Percentiles rank a stretch among this genome's conserved stretches.
phyloP scores from a whole-genome alignment of 2,113 vertebrate genomes.

The Callospermophilus lateralis region DNA sequence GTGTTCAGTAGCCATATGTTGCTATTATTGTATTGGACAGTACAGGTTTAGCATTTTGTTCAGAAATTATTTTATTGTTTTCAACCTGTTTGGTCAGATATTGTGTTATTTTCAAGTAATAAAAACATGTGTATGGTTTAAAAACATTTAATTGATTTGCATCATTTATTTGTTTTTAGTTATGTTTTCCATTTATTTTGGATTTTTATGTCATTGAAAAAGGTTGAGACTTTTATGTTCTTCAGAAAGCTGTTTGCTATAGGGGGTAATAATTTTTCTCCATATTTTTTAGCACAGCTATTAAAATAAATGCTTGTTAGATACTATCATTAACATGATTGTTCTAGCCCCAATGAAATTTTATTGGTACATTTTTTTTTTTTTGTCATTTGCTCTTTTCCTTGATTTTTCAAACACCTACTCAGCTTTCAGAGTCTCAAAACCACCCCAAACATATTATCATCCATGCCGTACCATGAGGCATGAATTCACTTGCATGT shows the following conservation, averaged over 20 bases:
- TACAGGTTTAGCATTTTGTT: conserved; percentile 44
- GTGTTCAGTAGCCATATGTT: neutral
- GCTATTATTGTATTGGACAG: neutral
- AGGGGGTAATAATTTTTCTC: conserved; percentile 5
- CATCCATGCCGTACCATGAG: neutral
- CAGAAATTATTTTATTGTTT: conserved; percentile 22
- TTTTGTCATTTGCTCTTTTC: neutral
- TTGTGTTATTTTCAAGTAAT: conserved; percentile 27
- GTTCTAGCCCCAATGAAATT: neutral
- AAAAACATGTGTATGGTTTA: conserved; percentile 10
- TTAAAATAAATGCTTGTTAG: neutral
- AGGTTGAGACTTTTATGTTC: conserved; percentile 27
- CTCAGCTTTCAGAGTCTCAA: conserved; percentile 8
- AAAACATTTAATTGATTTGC: conserved; percentile 51
- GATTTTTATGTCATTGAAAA: conserved; percentile 31
- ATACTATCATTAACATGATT: conserved; percentile 8
- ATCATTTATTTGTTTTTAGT: conserved; percentile 48
- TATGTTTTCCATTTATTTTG: conserved; percentile 54
- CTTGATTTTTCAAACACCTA: conserved; percentile 2
- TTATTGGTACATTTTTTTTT: neutral
- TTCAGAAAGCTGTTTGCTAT: conserved; percentile 29
- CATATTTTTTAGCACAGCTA: neutral
- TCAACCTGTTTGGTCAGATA: neutral
- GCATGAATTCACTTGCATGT: neutral
- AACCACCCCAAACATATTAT: neutral